Percentiles rank a stretch among this genome's conserved stretches.
phyloP scores from a whole-genome alignment of 2,888 invertebrate species.

The Machimus rusticus region DNA sequence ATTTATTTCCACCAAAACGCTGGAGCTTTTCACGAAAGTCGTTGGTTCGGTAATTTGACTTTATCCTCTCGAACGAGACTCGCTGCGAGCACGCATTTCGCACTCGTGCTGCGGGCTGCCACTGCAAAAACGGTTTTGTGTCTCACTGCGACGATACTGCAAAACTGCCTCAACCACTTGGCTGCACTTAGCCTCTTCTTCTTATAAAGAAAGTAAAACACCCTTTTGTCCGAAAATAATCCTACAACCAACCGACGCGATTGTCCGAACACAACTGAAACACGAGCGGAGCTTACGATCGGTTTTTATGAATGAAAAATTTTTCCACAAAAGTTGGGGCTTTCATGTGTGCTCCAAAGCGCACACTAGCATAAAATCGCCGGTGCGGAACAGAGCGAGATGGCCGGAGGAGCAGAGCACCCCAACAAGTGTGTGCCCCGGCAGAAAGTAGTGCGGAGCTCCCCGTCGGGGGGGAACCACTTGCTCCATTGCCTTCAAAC shows the following conservation, averaged over 20 bases:
- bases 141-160: not conserved
- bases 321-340: conserved; percentile 51
- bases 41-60: not conserved
- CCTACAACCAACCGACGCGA: conserved; percentile 61
- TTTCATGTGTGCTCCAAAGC: conserved; percentile 45
- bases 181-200: not conserved
- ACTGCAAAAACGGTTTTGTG: not conserved
- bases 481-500: not conserved
- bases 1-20: not conserved
- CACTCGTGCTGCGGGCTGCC: not conserved
- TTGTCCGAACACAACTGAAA: conserved; percentile 64
- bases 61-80: conserved; percentile 4
- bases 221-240: conserved; percentile 30
- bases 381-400: not conserved
- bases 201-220: not conserved
- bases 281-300: conserved; percentile 63
- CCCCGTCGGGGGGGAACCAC: not conserved
- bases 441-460: not conserved
- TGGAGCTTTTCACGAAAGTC: not conserved
- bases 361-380: not conserved
- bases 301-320: conserved; percentile 65
- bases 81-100: not conserved
- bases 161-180: not conserved
- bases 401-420: not conserved
- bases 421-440: not conserved